Percentiles rank a stretch among this genome's conserved stretches.
These are phyloP conservation scores for Marmota monax DNA, from an alignment of 2,113 vertebrate species.

Conservation along the genomic window DNA sequence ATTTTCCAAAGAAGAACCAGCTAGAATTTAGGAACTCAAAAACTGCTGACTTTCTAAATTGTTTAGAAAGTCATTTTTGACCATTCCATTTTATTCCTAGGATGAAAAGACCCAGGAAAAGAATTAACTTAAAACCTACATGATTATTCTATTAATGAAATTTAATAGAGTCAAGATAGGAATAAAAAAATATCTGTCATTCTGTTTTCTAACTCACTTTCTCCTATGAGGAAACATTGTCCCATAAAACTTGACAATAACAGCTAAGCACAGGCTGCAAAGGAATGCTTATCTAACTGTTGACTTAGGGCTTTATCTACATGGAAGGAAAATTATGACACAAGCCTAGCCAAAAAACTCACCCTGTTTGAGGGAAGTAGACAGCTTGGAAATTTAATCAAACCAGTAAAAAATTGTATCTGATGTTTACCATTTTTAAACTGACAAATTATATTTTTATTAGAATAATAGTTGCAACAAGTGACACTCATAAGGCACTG, in stretches of 20 bases:
- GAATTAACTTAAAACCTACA: not conserved
- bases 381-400: not conserved
- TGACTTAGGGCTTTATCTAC: not conserved
- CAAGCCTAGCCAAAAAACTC: not conserved
- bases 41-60: slow-evolving; percentile 53
- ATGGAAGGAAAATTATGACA: not conserved
- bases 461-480: not conserved
- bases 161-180: slow-evolving; percentile 17
- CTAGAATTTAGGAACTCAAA: not conserved
- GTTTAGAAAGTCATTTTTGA: slow-evolving; percentile 45
- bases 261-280: not conserved
- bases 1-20: not conserved
- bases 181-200: slow-evolving; percentile 10
- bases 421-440: slow-evolving; percentile 42
- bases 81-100: not conserved
- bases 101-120: not conserved
- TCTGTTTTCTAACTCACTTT: slow-evolving; percentile 41
- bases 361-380: not conserved
- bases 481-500: not conserved
- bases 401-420: not conserved
- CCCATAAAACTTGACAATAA: not conserved
- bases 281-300: not conserved
- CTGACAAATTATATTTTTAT: not conserved
- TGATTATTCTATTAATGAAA: not conserved
- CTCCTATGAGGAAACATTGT: slow-evolving; percentile 12